These are phyloP conservation scores for Coracopsis vasa DNA, from an alignment of 2,113 vertebrate genomes.

Conservation along the genomic window DNA sequence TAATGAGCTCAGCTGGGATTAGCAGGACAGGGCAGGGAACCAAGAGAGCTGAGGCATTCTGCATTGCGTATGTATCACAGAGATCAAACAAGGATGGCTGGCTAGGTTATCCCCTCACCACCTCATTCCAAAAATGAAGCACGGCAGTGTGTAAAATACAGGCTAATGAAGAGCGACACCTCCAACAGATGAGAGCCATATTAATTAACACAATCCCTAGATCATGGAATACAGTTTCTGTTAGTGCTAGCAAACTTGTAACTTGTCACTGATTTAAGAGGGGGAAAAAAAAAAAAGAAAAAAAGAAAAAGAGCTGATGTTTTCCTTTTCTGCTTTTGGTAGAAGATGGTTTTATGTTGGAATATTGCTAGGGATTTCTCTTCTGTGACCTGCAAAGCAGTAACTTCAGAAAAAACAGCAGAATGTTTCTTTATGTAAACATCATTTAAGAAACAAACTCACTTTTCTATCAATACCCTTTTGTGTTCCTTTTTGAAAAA, in stretches of 20 bases:
- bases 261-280: slow-evolving; percentile 74
- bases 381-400: slow-evolving; percentile 13
- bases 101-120: slow-evolving; percentile 89
- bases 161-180: slow-evolving; percentile 88
- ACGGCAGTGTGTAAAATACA: slow-evolving; percentile 86
- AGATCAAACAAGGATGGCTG: slow-evolving; percentile 94
- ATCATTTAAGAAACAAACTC: slow-evolving; percentile 65
- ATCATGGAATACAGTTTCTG: slow-evolving; percentile 78
- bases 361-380: slow-evolving; percentile 52
- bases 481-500: slow-evolving; percentile 84
- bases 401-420: background rate
- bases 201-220: slow-evolving; percentile 88
- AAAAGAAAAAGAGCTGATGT: background rate
- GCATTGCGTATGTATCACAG: slow-evolving; percentile 84
- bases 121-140: slow-evolving; percentile 88
- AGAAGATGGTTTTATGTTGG: slow-evolving; percentile 42
- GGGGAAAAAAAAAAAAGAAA: background rate
- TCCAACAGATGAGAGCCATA: slow-evolving; percentile 85
- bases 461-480: slow-evolving; percentile 86
- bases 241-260: slow-evolving; percentile 77
- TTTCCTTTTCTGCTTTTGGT: slow-evolving; percentile 56
- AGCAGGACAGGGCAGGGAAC: slow-evolving; percentile 98
- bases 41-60: slow-evolving; percentile 88
- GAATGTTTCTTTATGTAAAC: slow-evolving; percentile 11
- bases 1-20: slow-evolving; percentile 99